Percentiles rank a stretch among this genome's conserved stretches.
phyloP scores from a whole-genome alignment of 2,113 vertebrate genomes.

The Vulpes ferrilata region DNA sequence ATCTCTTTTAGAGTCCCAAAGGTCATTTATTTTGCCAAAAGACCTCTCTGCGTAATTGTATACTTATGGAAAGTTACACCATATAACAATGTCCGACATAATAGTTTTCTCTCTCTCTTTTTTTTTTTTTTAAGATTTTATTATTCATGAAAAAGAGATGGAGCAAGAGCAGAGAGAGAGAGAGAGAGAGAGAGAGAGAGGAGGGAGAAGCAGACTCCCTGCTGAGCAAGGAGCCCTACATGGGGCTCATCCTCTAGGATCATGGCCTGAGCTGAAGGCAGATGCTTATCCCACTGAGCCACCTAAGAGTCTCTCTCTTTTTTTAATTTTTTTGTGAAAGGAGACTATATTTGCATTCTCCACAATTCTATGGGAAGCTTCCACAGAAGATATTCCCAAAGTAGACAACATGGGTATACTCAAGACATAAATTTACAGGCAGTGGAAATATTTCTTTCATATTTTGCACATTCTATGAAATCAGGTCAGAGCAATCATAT shows the following conservation, averaged over 20 bases:
- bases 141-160: background rate
- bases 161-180: background rate
- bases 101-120: background rate
- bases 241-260: background rate
- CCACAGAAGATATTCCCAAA: slow-evolving; percentile 24
- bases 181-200: background rate
- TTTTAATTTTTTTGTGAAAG: background rate
- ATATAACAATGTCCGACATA: background rate
- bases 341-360: background rate
- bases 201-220: background rate
- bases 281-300: background rate
- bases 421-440: background rate
- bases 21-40: slow-evolving; percentile 30
- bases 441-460: background rate
- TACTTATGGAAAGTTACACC: background rate
- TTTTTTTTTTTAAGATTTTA: background rate
- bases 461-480: background rate
- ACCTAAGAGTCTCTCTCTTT: background rate
- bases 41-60: background rate
- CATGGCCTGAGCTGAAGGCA: background rate
- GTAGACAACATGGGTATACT: background rate
- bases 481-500: slow-evolving; percentile 27
- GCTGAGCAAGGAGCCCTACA: background rate
- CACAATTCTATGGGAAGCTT: background rate
- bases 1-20: background rate